Base-by-base conservation (phyloP, 1,140 invertebrate species). In the Limonius californicus region DNA sequence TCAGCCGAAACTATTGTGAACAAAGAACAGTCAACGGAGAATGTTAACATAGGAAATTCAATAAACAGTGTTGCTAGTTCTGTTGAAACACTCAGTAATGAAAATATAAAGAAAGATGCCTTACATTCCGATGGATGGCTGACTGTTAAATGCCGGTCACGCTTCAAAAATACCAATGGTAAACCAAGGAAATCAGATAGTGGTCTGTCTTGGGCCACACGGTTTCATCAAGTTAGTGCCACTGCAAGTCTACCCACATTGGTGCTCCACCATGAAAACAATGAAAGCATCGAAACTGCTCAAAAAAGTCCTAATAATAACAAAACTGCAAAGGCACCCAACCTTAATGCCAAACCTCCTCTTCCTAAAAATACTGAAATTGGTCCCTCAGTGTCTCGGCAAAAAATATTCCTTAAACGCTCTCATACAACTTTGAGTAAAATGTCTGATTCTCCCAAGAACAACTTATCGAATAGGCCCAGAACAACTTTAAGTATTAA, bases 151-250 rank as follows among this genome's bases (percentile, higher is more conserved):
- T 84, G 81, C 62, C 76, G 82, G 43, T 73, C 72, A 15, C 77
- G 84, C 16, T 72, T 82, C 35, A 81, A 78, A 62, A 75, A 75
- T 60, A 64, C 62, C 8, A 69, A 66, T 64, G 61, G 65, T 30
- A 74, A 72, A 63, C 54, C 63, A n/a, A 62, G 72, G 54, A 69
- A 70, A 64, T 74, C 72, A 7, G 72, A 76, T 56, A 72, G 69
- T 12, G 69, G 66, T 69, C 80, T 83, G 27, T 82, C 84, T 61
- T 87, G 85, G 85, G 77, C 83, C 3, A 85, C 84, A 67, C 78
- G 85, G 66, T 87, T 85, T 65, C 81, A 85, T 73, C 85, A 86
- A 66, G 84, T 85, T 14, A 86, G 84, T 1, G 84, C 84, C 0
- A 87, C 85, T 43, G 84, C 85, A 1, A 87, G 84, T 74, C 66